These are phyloP conservation scores for Porphyrio hochstetteri DNA, from an alignment of 2,113 vertebrate genomes.

Conservation along the genomic window DNA sequence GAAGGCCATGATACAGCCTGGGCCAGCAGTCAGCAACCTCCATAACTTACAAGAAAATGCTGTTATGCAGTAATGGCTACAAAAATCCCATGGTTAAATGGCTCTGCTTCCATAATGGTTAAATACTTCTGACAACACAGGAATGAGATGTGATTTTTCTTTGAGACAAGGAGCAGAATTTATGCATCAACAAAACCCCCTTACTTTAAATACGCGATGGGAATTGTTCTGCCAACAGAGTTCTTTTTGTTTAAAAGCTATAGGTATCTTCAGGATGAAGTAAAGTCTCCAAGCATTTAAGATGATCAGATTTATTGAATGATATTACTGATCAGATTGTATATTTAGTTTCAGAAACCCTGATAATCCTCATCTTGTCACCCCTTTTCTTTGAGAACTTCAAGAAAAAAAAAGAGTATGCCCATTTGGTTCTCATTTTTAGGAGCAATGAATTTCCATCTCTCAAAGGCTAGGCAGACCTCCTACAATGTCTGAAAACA, in stretches of 20 bases:
- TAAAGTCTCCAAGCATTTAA: background rate
- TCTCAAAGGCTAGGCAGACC: background rate
- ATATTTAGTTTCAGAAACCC: background rate
- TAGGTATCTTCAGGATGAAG: background rate
- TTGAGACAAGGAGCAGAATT: background rate
- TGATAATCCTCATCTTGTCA: background rate
- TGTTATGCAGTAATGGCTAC: background rate
- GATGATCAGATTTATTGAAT: background rate
- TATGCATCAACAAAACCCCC: background rate
- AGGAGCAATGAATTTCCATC: background rate
- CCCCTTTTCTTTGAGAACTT: background rate
- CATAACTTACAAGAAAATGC: background rate
- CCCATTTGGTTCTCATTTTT: background rate
- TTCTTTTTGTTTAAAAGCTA: background rate
- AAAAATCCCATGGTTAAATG: background rate
- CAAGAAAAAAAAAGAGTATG: background rate
- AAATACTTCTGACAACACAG: background rate
- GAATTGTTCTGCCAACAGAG: background rate
- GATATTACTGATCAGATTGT: background rate
- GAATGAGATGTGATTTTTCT: background rate
- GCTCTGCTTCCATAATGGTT: background rate
- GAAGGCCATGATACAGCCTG: background rate
- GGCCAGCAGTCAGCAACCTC: background rate
- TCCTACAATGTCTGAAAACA: background rate
- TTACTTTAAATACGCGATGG: background rate